Evolutionary conservation across 2,113 vertebrate species (phyloP), one percentile per base, ranked within the genome.

Genomic region (Pseudopipra pipra): DNA sequence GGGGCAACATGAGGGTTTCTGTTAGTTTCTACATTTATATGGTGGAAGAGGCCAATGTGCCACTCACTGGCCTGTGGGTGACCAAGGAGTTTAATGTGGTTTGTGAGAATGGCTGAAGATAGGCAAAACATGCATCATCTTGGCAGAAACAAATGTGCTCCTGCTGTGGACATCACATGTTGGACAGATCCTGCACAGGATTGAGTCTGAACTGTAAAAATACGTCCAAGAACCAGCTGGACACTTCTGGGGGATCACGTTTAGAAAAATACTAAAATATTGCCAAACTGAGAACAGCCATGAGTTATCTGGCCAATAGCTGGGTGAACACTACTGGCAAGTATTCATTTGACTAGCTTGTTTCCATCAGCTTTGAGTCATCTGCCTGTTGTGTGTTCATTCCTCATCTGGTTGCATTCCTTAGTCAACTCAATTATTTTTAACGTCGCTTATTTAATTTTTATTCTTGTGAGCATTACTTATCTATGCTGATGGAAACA

Each of bases 281-380:
- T 88, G 63, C 85, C 73, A 78, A 81, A 68, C 35, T 62, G 21
- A 80, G 61, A 63, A 56, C 52, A 86, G 72, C 10, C 23, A 20
- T 41, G 47, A 90, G 30, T 23, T 92, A 41, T 58, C 75, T 83
- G 61, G 30, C 71, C 7, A 3, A 75, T 78, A 90, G 27, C 65
- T 94, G 78, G 58, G 59, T 88, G 95, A 93, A 68, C 72, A 56
- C 31, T 49, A 59, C 76, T 87, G 62, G 31, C 85, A 81, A 90
- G 20, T 33, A 85, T 77, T 91, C 10, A 7, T 93, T 74, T 81
- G 82, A 90, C 85, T 94, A n/a, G 93, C 77, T 59, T 90, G 33
- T 96, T 97, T 94, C 85, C 76, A 89, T 89, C 72, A 72, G 68
- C 76, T 94, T 87, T 18, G 67, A 93, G 85, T 96, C 84, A 72